Conservation (phyloP, 2,113 vertebrate species). For the Atherinomorus stipes region DNA sequence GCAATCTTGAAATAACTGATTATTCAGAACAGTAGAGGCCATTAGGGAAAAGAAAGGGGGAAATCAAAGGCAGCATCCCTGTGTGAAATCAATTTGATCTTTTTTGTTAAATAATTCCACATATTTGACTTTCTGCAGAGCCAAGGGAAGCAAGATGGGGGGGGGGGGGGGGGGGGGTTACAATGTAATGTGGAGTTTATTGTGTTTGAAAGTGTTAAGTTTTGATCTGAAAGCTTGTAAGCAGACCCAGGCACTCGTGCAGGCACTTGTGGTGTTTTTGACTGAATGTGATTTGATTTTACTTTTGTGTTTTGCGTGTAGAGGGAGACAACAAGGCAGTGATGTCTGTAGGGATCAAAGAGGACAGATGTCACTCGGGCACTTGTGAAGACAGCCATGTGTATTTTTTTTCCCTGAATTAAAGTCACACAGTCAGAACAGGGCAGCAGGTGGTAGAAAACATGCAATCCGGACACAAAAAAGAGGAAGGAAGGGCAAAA, state of each 20-base stretch:
- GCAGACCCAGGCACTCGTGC: background rate
- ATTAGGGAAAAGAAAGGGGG: background rate
- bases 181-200: slow-evolving; percentile 21
- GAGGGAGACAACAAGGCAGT: slow-evolving; percentile 11
- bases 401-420: slow-evolving; percentile 8
- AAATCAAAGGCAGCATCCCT: background rate
- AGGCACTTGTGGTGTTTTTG: slow-evolving; percentile 8
- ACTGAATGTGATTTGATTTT: slow-evolving; percentile 9
- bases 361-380: slow-evolving; percentile 8
- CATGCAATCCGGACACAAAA: slow-evolving; percentile 6
- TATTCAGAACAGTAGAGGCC: slow-evolving; percentile 42
- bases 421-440: slow-evolving; percentile 20
- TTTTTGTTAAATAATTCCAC: slow-evolving; percentile 19
- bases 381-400: slow-evolving; percentile 2
- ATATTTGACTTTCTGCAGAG: slow-evolving; percentile 19
- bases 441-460: background rate
- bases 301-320: slow-evolving; percentile 12
- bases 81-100: slow-evolving; percentile 15
- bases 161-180: background rate
- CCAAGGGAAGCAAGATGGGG: background rate
- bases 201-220: slow-evolving; percentile 22
- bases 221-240: slow-evolving; percentile 5
- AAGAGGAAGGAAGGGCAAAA: background rate
- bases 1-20: slow-evolving; percentile 68
- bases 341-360: slow-evolving; percentile 48